Evolutionary conservation across 2,113 vertebrate species (phyloP), one percentile per base, ranked within the genome.

Genomic region (Podiceps cristatus): DNA sequence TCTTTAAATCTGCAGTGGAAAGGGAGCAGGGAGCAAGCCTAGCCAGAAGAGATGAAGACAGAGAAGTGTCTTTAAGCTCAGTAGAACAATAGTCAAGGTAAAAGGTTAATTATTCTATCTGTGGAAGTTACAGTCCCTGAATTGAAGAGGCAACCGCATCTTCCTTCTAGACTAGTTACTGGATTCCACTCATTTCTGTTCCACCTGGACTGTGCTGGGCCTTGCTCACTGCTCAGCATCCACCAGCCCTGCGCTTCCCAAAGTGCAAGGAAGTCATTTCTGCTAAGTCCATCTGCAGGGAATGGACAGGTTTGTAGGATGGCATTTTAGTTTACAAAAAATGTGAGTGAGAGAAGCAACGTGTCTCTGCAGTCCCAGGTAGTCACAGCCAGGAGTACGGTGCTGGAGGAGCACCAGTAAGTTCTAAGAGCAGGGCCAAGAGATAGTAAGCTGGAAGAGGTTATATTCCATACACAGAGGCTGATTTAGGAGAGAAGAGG

Each of bases 71-170:
- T 90, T 93, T 78, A 81, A 74, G 15, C 83, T 96, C 58, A 88
- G 74, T 23, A 86, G 71, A 94, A 69, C 16, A 92, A 73, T 8
- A 87, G 35, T 63, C n/a, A 83, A 83, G 28, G 67, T 86, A 88
- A 93, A 95, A 96, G 72, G 59, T 86, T 92, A 94, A 88, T 91
- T 81, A 77, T 71, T 56, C n/a, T 60, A 12, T 83, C 78, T 29
- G 37, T 74, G 60, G 55, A 93, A 95, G 25, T 79, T 63, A 44
- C 1, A 77, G 67, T 73, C 42, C 33, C n/a, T 63, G 82, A 92
- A 90, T 73, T 71, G 95, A 71, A 69, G 18, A 9, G 22, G 20
- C 31, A 86, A 69, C 47, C 83, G 56, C 27, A 66, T 66, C 19
- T 63, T 6, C 45, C 11, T 18, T 4, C 11, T 47, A n/a, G 64